These are phyloP conservation scores for Selene dorsalis DNA, from an alignment of 2,797 vertebrate genomes.

Conservation along the genomic window DNA sequence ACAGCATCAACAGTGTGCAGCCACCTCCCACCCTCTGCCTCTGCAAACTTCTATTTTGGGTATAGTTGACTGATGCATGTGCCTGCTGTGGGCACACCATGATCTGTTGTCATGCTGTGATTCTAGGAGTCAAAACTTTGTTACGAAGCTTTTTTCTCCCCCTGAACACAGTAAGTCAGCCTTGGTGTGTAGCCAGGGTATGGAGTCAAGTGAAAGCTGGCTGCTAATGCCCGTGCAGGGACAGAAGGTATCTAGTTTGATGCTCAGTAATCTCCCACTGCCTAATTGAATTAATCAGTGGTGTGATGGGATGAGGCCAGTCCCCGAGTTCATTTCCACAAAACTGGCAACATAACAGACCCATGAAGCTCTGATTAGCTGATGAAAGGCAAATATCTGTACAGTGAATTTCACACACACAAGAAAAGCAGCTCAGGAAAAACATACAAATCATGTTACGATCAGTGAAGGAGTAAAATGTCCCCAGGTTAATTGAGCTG, in stretches of 20 bases:
- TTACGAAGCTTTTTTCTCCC: background rate
- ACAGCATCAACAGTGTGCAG: conserved; percentile 44
- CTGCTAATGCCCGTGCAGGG: conserved; percentile 44
- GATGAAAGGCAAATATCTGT: background rate
- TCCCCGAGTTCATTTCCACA: conserved; percentile 54
- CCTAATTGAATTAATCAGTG: conserved; percentile 77
- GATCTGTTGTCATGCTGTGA: conserved; percentile 49
- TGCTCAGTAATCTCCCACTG: conserved; percentile 71
- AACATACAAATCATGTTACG: conserved; percentile 10
- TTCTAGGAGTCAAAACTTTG: conserved; percentile 34
- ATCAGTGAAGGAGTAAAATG: conserved; percentile 10
- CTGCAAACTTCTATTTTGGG: conserved; percentile 76
- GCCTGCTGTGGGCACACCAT: conserved; percentile 50
- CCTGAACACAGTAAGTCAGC: conserved; percentile 36
- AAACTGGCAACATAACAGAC: conserved; percentile 45
- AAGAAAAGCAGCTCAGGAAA: background rate
- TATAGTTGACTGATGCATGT: conserved; percentile 58
- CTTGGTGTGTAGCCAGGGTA: background rate
- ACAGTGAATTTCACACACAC: background rate
- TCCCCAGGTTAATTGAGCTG: background rate
- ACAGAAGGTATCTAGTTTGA: conserved; percentile 69
- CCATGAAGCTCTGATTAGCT: conserved; percentile 39
- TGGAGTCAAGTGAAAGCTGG: background rate
- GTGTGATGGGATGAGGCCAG: conserved; percentile 69
- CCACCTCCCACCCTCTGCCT: conserved; percentile 73